Percentiles rank a stretch among this genome's conserved stretches.
Evolutionary conservation across 2,888 invertebrate genomes (phyloP).

Genomic region (Drosophila neutralis): DNA sequence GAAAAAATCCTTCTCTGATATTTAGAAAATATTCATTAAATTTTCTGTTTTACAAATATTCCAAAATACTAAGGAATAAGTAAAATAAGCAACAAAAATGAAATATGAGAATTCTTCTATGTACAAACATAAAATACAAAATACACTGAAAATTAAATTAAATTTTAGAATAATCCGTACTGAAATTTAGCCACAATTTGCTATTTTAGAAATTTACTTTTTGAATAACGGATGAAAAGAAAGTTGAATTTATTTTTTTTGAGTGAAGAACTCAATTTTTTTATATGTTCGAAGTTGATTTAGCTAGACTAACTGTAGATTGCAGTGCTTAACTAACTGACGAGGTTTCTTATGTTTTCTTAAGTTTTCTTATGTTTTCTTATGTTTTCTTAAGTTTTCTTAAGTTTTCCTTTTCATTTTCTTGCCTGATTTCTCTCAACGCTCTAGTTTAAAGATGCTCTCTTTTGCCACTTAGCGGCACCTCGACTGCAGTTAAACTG

Average conservation of each 20-base stretch:
- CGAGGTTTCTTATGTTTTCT: not conserved
- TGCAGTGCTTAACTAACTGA: not conserved
- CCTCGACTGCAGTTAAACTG: conserved; percentile 67
- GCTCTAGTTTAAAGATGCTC: conserved; percentile 23
- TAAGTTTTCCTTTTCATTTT: not conserved
- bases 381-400: not conserved
- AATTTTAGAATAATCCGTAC: not conserved
- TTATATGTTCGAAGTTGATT: not conserved
- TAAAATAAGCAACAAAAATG: not conserved
- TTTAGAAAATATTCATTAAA: no score
- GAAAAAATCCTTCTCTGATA: no score
- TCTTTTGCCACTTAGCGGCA: conserved; percentile 23
- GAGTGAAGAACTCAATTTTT: not conserved
- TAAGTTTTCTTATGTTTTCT: not conserved
- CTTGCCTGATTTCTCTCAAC: conserved; percentile 35
- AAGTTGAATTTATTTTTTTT: not conserved
- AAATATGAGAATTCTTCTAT: not conserved
- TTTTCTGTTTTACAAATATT: not conserved
- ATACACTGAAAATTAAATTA: not conserved
- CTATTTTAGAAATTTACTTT: not conserved
- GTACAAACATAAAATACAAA: not conserved
- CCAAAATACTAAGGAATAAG: not conserved
- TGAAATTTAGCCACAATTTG: not conserved
- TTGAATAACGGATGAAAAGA: not conserved
- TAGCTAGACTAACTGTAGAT: not conserved